Conservation (phyloP, 2,888 invertebrate species). For the Neuroscelio doddi region DNA sequence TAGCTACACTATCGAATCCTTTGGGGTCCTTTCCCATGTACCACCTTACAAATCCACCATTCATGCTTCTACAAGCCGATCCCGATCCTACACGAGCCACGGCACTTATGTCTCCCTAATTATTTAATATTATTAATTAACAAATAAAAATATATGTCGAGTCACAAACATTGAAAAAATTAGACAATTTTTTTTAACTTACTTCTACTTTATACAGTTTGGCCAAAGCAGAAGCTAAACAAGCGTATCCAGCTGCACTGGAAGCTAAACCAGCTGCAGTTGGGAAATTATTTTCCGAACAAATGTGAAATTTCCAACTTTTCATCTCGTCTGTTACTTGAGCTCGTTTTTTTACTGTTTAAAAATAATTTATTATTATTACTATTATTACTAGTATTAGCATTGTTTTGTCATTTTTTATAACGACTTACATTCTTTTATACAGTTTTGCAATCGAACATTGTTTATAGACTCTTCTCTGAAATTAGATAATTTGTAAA, state of each 20-base stretch:
- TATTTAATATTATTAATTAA: no score
- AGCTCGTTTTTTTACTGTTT: conserved; percentile 73
- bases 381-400: no score
- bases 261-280: conserved; percentile 98
- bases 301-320: conserved; percentile 85
- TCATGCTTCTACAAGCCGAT: conserved; percentile 95
- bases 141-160: conserved; percentile 10
- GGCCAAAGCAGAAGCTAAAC: conserved; percentile 81
- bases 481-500: conserved; percentile 52
- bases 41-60: conserved; percentile 98
- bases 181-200: conserved; percentile 14
- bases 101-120: conserved; percentile 79
- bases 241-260: conserved; percentile 98
- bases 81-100: conserved; percentile 93
- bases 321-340: conserved; percentile 56
- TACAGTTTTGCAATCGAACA: conserved; percentile 83
- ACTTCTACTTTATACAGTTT: conserved; percentile 82
- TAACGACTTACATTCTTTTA: conserved; percentile 78
- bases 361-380: conserved; percentile 43
- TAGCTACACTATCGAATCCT: conserved; percentile 85
- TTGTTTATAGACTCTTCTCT: conserved; percentile 83
- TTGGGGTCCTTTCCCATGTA: conserved; percentile 78
- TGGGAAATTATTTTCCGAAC: conserved; percentile 97
- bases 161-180: not conserved
- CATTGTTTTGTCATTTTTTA: no score